Percentiles rank a stretch among this genome's conserved stretches.
phyloP scores from a whole-genome alignment of 1,140 invertebrate genomes.

The Brachionus paranguensis region DNA sequence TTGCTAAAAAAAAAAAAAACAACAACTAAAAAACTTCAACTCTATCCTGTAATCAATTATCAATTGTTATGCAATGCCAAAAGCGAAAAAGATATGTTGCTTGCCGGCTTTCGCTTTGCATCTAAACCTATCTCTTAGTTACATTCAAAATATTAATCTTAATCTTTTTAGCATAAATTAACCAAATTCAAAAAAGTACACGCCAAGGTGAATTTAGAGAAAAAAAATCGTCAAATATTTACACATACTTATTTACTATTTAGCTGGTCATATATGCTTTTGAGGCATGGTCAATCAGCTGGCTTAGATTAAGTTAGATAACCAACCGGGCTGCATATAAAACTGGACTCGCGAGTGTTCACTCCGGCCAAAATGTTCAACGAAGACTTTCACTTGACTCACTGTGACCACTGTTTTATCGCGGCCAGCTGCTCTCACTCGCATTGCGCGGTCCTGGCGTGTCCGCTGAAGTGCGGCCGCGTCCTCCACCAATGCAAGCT shows the following conservation, averaged over 20 bases:
- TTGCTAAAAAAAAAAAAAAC: no score
- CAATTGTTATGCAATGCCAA: neutral
- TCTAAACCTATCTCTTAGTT: neutral
- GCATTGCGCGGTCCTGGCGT: neutral
- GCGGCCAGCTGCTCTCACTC: neutral
- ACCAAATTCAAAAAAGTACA: neutral
- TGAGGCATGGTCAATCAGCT: neutral
- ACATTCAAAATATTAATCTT: neutral
- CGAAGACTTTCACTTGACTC: neutral
- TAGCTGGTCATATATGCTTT: neutral
- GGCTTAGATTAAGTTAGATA: neutral
- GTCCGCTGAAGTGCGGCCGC: neutral
- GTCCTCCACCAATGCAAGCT: neutral
- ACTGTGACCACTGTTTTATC: neutral
- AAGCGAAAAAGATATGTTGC: neutral
- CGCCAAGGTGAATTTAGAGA: conserved; percentile 9
- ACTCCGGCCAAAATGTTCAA: neutral
- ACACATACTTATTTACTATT: neutral
- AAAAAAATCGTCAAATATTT: neutral
- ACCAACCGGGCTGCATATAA: neutral
- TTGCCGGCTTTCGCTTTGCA: neutral
- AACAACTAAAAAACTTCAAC: no score
- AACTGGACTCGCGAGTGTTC: neutral
- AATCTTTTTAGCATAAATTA: conserved; percentile 21
- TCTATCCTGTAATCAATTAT: no score